phyloP scores from a whole-genome alignment of 1,140 invertebrate species.

The Hydropsyche tenuis region DNA sequence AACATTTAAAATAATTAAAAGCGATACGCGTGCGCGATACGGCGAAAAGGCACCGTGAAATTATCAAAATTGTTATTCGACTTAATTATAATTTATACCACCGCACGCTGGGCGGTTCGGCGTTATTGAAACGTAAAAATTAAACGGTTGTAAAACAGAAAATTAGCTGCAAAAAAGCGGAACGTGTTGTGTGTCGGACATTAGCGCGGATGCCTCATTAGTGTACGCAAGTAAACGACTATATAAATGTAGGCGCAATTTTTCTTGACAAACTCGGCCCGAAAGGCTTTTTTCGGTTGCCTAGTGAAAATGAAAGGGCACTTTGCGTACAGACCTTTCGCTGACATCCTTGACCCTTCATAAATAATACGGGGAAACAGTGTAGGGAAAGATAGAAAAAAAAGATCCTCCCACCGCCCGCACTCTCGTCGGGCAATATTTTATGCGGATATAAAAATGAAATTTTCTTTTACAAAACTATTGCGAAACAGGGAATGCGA shows the following conservation, averaged over 20 bases:
- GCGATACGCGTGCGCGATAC: no score
- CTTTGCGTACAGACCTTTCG: slow-evolving; percentile 38
- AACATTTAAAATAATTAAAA: no score
- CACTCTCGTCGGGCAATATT: slow-evolving; percentile 30
- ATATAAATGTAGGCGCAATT: slow-evolving; percentile 24
- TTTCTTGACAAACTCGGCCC: slow-evolving; percentile 22
- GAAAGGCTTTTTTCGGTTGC: slow-evolving; percentile 15
- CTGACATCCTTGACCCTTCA: slow-evolving; percentile 42
- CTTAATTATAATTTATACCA: no score
- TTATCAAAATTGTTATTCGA: no score
- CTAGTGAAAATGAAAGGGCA: slow-evolving; percentile 33
- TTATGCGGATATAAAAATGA: slow-evolving; percentile 38
- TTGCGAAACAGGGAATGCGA: slow-evolving; percentile 37
- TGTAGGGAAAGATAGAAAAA: slow-evolving; percentile 14
- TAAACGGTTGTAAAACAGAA: no score
- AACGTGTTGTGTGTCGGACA: background rate
- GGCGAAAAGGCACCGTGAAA: no score
- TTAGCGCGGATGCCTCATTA: slow-evolving; percentile 8
- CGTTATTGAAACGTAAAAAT: no score
- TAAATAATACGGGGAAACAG: slow-evolving; percentile 41
- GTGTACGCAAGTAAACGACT: slow-evolving; percentile 8
- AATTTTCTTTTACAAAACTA: slow-evolving; percentile 40
- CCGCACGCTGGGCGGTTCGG: no score
- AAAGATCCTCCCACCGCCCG: background rate
- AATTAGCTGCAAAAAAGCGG: background rate